Percentiles rank a stretch among this genome's conserved stretches.
Evolutionary conservation across 2,888 invertebrate genomes (phyloP).

Genomic region (Rhamphomyia laevipes): DNA sequence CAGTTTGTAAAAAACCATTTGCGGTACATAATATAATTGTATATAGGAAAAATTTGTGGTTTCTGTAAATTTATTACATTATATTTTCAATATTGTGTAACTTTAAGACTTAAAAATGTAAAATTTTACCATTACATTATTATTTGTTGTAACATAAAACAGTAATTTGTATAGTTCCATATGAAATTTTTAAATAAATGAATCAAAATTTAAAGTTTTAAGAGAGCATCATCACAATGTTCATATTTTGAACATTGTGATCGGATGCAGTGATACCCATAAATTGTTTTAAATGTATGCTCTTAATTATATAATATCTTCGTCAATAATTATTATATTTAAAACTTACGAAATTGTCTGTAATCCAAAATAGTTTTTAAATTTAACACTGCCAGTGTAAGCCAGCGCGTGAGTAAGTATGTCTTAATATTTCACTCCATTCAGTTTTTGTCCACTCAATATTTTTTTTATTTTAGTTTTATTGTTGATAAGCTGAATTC

Average conservation of each 20-base stretch:
- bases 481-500: conserved; percentile 2
- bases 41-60: too few relatives aligned
- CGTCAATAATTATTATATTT: neutral
- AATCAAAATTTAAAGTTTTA: too few relatives aligned
- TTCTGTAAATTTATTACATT: too few relatives aligned
- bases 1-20: too few relatives aligned
- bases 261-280: neutral
- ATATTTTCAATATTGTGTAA: too few relatives aligned
- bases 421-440: neutral
- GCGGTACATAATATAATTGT: too few relatives aligned
- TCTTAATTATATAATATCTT: neutral
- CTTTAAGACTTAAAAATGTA: too few relatives aligned
- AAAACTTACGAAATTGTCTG: neutral
- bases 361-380: neutral
- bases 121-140: too few relatives aligned
- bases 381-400: neutral
- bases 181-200: too few relatives aligned
- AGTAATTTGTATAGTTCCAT: too few relatives aligned
- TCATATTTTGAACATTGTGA: neutral
- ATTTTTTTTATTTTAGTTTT: conserved; percentile 1
- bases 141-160: too few relatives aligned
- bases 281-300: neutral
- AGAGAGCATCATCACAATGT: too few relatives aligned
- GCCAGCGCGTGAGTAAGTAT: conserved; percentile 1
- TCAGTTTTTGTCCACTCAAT: conserved; percentile 3